These are phyloP conservation scores for Aphidius colemani DNA, from an alignment of 2,888 invertebrate species.

Conservation along the genomic window DNA sequence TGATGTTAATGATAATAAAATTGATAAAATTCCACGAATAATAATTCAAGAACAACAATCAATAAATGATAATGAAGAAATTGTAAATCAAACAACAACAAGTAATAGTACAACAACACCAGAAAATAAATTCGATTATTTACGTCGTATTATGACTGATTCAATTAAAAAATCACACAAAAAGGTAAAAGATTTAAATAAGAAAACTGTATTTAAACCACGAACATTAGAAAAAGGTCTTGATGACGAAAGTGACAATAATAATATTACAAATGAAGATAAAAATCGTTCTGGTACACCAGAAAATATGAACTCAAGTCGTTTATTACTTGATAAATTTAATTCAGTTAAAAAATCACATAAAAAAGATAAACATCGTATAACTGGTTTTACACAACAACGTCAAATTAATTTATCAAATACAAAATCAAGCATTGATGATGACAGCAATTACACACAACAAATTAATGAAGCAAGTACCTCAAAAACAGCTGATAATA, in stretches of 20 bases:
- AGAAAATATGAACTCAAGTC: slow-evolving; percentile 51
- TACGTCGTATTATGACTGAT: slow-evolving; percentile 42
- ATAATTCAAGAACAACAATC: background rate
- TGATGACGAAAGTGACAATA: slow-evolving; percentile 15
- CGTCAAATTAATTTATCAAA: slow-evolving; percentile 34
- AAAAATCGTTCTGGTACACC: slow-evolving; percentile 46
- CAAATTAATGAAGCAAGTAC: too few relatives aligned
- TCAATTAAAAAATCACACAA: slow-evolving; percentile 54
- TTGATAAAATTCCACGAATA: background rate
- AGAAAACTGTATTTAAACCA: slow-evolving; percentile 40
- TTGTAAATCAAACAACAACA: background rate
- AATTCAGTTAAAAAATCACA: slow-evolving; percentile 52
- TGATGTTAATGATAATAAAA: too few relatives aligned
- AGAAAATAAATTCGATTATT: slow-evolving; percentile 44
- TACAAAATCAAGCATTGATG: too few relatives aligned
- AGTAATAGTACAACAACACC: slow-evolving; percentile 37
- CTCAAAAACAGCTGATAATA: too few relatives aligned
- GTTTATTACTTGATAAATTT: slow-evolving; percentile 47
- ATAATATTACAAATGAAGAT: background rate
- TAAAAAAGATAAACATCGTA: slow-evolving; percentile 48
- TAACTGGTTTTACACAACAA: slow-evolving; percentile 40
- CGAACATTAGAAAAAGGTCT: slow-evolving; percentile 23
- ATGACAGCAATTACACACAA: too few relatives aligned
- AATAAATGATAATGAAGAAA: background rate
- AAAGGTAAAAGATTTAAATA: slow-evolving; percentile 48